These are phyloP conservation scores for Urophycis tenuis DNA, from an alignment of 2,797 vertebrate genomes.

Conservation along the genomic window DNA sequence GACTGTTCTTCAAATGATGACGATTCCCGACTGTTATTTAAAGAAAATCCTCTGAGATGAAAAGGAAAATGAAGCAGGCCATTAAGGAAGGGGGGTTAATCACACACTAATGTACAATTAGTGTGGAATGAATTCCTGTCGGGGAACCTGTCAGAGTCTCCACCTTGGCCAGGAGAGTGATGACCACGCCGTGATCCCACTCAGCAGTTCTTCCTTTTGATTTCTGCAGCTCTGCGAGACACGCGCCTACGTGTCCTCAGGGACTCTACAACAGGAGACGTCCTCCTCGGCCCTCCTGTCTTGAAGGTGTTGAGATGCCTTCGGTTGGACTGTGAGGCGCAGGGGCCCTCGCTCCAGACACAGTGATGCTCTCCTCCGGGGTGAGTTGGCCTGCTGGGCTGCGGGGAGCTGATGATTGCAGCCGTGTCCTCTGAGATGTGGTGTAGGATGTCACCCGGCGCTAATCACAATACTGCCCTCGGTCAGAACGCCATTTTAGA, in stretches of 20 bases:
- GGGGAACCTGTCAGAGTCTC: not conserved
- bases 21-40: not conserved
- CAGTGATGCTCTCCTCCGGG: conserved; percentile 50
- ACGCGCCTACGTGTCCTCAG: too few species aligned
- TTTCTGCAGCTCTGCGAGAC: conserved; percentile 48
- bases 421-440: conserved; percentile 45
- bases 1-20: not conserved
- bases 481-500: conserved; percentile 66
- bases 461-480: conserved; percentile 71
- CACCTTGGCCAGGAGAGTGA: not conserved
- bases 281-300: conserved; percentile 48
- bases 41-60: not conserved
- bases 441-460: conserved; percentile 64
- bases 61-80: not conserved
- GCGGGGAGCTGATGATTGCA: not conserved
- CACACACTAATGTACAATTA: not conserved
- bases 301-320: conserved; percentile 62
- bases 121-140: not conserved
- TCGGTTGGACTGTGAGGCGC: conserved; percentile 60
- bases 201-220: not conserved
- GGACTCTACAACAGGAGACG: conserved; percentile 51
- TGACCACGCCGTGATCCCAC: not conserved
- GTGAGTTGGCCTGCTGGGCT: not conserved
- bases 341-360: conserved; percentile 41
- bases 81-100: not conserved